Base-by-base conservation (phyloP, 1,140 invertebrate genomes). In the Homalodisca vitripennis region DNA sequence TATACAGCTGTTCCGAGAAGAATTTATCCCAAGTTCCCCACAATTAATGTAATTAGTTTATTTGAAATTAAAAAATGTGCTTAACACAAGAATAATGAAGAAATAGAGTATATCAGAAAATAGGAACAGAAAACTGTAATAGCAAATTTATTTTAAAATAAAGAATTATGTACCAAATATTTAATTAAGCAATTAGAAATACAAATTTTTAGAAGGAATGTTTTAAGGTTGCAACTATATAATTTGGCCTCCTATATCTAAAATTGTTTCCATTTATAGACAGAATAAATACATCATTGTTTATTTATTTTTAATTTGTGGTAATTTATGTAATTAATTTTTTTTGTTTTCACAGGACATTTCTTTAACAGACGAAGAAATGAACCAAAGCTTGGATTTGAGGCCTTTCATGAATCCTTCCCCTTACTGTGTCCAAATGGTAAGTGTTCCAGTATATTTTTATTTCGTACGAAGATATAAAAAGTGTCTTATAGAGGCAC, bases 391-490 rank as follows among this genome's bases (percentile, higher is more conserved):
- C 0, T 84, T 97, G 22, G 93, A 98, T 82, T 80, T 98, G 34
- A 83, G 89, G 62, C 92, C 92, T 0, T 96, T 93, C 76, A 95
- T 98, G 91, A 98, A 98, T 82, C 90, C 92, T 48, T 91, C 94
- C 0, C 93, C 96, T 0, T 94, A 95, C 75, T 92, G 92, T 29
- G 83, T 94, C 62, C 84, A 86, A 74, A 84, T 89, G 76, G 89
- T 91, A 80, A 84, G 84, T 83, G 20, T 17, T 53, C 6, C 17
- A 12, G 20, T 53, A 6, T 6, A 53, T 12, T 53, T 53, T 53
- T 41, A 17, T 6, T 41, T 41, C 17, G 6, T 41, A 41, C 6
- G 6, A 41, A 41, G 17, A 10, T 41, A 41, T 6, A 10, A 41
- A 17, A 10, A 17, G 17, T 6, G 48, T 53, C 10, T 12, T 22